Evolutionary conservation across 2,113 vertebrate species (phyloP), one percentile per base, ranked within the genome.

Genomic region (Azemiops feae): DNA sequence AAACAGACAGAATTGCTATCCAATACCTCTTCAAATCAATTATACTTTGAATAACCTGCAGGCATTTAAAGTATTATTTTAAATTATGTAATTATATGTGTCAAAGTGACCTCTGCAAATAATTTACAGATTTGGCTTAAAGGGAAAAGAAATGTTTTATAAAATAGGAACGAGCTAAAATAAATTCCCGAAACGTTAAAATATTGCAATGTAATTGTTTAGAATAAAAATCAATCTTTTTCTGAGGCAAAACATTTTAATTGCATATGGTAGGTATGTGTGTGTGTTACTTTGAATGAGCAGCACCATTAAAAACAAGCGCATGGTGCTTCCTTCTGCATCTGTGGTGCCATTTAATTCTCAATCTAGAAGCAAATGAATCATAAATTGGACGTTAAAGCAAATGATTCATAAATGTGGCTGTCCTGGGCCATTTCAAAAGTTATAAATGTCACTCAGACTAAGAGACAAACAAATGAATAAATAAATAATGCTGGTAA

Each of bases 81-180:
- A 7, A 25, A 34, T 88, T 30, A 92, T 58, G 3, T 47, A 94
- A 87, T 88, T 92, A 87, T 45, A 88, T 3, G 90, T 95, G 89
- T 91, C 89, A 95, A 69, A 85, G 52, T 89, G 47, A 92, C 57
- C 7, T 91, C 91, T 93, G 92, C 87, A 94, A 81, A 92, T 92
- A 69, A 92, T 90, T 92, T 94, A 91, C 90, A 86, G 43, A n/a
- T 64, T 54, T 47, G 0, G 34, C 74, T 89, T 91, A 58, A 87
- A 88, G 69, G 54, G 45, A 85, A 87, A 0, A 91, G 3, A 16
- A 88, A 89, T 60, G 87, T 45, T 74, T 52, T 94, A 18, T 47
- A 93, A 47, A 8, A 6, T 88, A 81, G 93, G 52, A 92, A 52
- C 27, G 30, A 94, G 53, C 25, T 57, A 85, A 85, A 89, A 88